phyloP scores from a whole-genome alignment of 2,888 invertebrate genomes.

The Andricus quercusramuli region DNA sequence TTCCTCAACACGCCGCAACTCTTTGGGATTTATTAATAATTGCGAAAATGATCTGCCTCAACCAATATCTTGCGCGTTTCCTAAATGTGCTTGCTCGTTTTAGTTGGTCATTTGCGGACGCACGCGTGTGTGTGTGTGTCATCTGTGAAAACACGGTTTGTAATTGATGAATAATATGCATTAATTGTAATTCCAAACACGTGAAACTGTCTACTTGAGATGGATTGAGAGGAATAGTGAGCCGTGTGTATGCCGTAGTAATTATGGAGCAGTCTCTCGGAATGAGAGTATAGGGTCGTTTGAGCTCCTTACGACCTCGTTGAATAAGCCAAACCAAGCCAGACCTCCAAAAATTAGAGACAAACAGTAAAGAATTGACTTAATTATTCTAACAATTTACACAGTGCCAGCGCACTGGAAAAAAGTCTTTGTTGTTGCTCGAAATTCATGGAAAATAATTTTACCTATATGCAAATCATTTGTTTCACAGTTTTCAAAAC shows the following conservation, averaged over 20 bases:
- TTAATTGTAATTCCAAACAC: constrained; percentile 75
- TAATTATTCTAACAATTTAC: not conserved
- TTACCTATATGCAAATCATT: too few species aligned
- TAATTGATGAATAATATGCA: constrained; percentile 69
- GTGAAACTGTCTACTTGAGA: constrained; percentile 56
- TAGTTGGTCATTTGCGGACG: constrained; percentile 48
- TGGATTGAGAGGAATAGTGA: constrained; percentile 34
- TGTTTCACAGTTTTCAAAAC: not conserved
- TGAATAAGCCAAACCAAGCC: not conserved
- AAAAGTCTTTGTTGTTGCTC: too few species aligned
- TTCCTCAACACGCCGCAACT: constrained; percentile 22
- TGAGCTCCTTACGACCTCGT: constrained; percentile 46
- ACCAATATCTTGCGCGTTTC: constrained; percentile 43
- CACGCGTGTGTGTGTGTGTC: constrained; percentile 55
- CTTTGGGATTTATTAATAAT: constrained; percentile 72
- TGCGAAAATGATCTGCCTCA: constrained; percentile 61
- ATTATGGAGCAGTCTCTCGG: constrained; percentile 53
- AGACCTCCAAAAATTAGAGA: constrained; percentile 4
- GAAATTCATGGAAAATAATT: too few species aligned
- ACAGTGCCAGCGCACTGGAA: too few species aligned
- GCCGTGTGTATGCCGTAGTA: constrained; percentile 47
- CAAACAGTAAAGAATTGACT: not conserved
- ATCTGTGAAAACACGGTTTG: constrained; percentile 75
- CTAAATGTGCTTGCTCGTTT: constrained; percentile 41
- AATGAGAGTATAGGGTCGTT: constrained; percentile 45